Conservation (phyloP, 2,113 vertebrate genomes). For the Prochilodus magdalenae region DNA sequence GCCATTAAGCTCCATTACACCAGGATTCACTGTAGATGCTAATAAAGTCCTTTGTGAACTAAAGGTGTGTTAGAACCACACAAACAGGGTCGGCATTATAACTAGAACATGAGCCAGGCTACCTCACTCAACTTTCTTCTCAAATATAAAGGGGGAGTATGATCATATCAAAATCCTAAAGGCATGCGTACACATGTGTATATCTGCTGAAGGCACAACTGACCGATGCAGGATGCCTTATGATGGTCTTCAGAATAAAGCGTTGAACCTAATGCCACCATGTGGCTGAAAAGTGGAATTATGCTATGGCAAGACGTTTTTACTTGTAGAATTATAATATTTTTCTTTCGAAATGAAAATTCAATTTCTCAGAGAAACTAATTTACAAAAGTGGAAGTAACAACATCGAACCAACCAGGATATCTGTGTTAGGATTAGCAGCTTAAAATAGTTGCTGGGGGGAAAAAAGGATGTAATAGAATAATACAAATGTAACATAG, state of each 20-base stretch:
- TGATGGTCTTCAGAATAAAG: neutral
- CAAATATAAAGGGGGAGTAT: neutral
- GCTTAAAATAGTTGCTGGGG: neutral
- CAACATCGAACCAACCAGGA: too few species aligned
- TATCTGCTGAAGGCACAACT: slow-evolving; percentile 18
- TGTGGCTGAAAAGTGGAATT: neutral
- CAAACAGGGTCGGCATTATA: neutral
- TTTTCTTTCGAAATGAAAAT: too few species aligned
- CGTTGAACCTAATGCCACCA: slow-evolving; percentile 2
- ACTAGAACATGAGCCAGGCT: neutral
- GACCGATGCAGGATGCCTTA: neutral
- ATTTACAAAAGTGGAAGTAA: neutral
- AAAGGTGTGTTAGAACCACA: too few species aligned
- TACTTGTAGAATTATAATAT: too few species aligned
- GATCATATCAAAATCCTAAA: neutral
- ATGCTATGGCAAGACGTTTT: too few species aligned
- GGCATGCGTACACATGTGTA: neutral
- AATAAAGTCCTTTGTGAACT: too few species aligned
- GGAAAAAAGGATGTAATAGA: neutral
- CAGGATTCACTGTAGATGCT: too few species aligned
- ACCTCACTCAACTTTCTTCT: neutral
- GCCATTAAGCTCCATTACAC: too few species aligned
- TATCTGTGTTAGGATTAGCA: neutral
- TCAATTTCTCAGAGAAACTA: neutral
- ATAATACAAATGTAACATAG: neutral